These are phyloP conservation scores for Drosophila miranda DNA, from an alignment of 1,140 invertebrate species.

Conservation along the genomic window DNA sequence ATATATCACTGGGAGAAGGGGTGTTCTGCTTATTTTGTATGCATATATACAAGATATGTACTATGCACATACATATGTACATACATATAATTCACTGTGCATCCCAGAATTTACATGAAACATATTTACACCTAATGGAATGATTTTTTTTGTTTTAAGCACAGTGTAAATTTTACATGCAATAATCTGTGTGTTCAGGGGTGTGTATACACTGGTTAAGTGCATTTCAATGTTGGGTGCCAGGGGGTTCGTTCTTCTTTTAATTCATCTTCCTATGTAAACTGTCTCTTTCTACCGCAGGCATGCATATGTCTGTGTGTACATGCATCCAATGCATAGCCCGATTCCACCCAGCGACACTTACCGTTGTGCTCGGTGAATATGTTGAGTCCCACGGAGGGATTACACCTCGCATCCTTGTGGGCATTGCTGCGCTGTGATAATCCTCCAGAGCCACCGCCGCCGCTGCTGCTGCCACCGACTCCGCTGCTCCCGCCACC, in stretches of 20 bases:
- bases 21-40: neutral
- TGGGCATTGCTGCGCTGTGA: conserved; percentile 84
- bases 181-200: too few species aligned
- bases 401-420: conserved; percentile 87
- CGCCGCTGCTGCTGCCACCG: conserved; percentile 84
- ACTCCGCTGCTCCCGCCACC: conserved; percentile 86
- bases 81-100: neutral
- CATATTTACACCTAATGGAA: conserved; percentile 13
- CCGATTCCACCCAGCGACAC: conserved; percentile 68
- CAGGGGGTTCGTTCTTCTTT: too few species aligned
- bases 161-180: too few species aligned
- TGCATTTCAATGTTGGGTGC: conserved; percentile 24
- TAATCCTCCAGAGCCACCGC: conserved; percentile 65
- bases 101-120: conserved; percentile 12
- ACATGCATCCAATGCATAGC: neutral
- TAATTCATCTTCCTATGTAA: conserved; percentile 6
- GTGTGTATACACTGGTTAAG: neutral
- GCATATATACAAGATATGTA: conserved; percentile 37
- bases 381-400: conserved; percentile 90
- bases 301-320: conserved; percentile 8
- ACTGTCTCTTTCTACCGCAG: neutral
- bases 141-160: neutral
- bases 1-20: too few species aligned
- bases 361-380: conserved; percentile 95
- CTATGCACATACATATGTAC: neutral